Percentiles rank a stretch among this genome's conserved stretches.
Conservation (phyloP, 1,140 invertebrate species). For the Melitaea cinxia region DNA sequence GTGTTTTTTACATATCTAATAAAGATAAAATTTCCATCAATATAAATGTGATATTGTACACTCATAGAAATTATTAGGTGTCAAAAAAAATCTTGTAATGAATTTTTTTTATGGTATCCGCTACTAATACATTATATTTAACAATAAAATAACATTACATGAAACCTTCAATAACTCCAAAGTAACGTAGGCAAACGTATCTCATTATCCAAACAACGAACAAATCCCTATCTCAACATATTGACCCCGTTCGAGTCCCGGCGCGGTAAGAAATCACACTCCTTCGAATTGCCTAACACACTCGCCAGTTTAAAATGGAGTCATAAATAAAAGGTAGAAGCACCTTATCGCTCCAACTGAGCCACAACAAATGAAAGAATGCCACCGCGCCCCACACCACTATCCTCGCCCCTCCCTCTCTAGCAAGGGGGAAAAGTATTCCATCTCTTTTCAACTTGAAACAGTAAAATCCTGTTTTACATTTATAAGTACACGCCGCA, state of each 20-base stretch:
- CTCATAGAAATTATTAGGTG: too few relatives aligned
- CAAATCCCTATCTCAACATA: constrained; percentile 44
- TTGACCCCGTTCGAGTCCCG: constrained; percentile 46
- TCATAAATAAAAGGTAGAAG: constrained; percentile 76
- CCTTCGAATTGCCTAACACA: constrained; percentile 68
- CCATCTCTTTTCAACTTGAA: constrained; percentile 49
- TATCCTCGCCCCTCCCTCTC: constrained; percentile 43
- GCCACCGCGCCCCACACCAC: constrained; percentile 47
- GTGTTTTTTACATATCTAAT: too few relatives aligned
- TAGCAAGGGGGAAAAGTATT: constrained; percentile 25
- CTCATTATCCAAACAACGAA: constrained; percentile 15
- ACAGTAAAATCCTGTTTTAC: constrained; percentile 74
- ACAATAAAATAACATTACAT: too few relatives aligned
- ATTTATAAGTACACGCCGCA: constrained; percentile 75
- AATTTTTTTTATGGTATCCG: too few relatives aligned
- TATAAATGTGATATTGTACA: too few relatives aligned
- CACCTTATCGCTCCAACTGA: constrained; percentile 68
- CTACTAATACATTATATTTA: too few relatives aligned
- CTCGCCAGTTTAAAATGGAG: constrained; percentile 77
- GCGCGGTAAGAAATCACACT: constrained; percentile 54
- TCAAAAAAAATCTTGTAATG: too few relatives aligned
- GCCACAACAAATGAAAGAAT: constrained; percentile 77
- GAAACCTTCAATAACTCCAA: too few relatives aligned
- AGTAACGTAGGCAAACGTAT: background rate
- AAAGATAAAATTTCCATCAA: too few relatives aligned